Base-by-base conservation (phyloP, 2,888 invertebrate genomes). In the Copidosoma aretas region DNA sequence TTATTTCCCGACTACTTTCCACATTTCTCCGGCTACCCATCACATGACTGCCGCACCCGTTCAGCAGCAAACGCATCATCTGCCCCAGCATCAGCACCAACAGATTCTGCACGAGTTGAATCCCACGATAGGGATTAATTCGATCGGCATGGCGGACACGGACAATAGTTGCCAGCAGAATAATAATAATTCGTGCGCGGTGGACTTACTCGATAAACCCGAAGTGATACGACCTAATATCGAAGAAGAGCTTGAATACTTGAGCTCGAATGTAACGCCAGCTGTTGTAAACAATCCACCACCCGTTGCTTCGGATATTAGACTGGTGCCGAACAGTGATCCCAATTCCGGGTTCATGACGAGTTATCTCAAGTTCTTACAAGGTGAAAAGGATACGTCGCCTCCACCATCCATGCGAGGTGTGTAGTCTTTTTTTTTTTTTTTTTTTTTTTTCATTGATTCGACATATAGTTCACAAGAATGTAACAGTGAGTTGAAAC, bases 171-270 rank as follows among this genome's bases (percentile, higher is more conserved):
- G 75, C 66, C 51, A 72, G 63, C 70, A 24, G 51, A 54, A 58
- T 53, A 67, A 53, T 53, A 67, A 53, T 56, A n/a, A 43, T 10
- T 67, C 73, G 0, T 71, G 73, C 15, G 67, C 67, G 41, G 71
- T 68, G 43, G 73, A 75, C 39, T 65, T 59, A 19, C 70, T 84
- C 75, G 91, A 91, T 83, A 64, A 49, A n/a, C 89, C 89, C 79
- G 90, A 90, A 84, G 93, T 93, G 78, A 92, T 93, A 79, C 93
- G 93, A 80, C 93, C 93, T 77, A 93, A 93, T 86, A 93, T 94
- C 83, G 93, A 93, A 85, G 93, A 94, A 86, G 94, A 94, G 86
- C 87, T 94, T 80, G 91, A 91, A 84, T 93, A 93, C 85, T 87
- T 93, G 75, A 84, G 81, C 75, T 85, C 82, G 52, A 74, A 73